These are phyloP conservation scores for Napeogenes sylphis DNA, from an alignment of 2,888 invertebrate species.

Conservation along the genomic window DNA sequence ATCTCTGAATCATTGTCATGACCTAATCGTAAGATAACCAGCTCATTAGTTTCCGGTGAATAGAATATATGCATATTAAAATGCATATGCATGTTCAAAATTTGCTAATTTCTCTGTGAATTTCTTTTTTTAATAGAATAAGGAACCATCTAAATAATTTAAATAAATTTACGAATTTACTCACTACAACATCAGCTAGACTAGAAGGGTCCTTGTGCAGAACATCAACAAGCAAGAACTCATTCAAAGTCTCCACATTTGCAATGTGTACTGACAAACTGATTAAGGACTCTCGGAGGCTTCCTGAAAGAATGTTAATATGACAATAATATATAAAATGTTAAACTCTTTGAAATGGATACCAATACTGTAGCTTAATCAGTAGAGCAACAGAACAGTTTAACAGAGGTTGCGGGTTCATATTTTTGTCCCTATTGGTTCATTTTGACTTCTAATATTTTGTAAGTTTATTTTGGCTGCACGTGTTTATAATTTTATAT, in stretches of 20 bases:
- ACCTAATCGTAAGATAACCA: conserved; percentile 14
- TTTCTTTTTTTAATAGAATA: no score
- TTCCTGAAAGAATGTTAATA: conserved; percentile 45
- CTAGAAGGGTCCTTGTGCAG: conserved; percentile 82
- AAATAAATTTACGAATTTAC: conserved; percentile 21
- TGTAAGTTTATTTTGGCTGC: no score
- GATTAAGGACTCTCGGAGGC: conserved; percentile 79
- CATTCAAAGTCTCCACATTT: conserved; percentile 82
- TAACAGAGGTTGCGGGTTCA: no score
- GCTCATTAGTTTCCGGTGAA: not conserved
- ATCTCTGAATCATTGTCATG: conserved; percentile 24
- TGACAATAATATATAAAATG: not conserved
- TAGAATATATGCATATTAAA: no score
- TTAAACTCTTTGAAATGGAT: no score
- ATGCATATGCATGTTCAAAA: no score
- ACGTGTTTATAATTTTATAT: no score
- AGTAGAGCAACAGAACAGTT: no score
- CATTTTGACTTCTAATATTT: no score
- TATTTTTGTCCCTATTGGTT: no score
- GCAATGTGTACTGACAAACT: conserved; percentile 82
- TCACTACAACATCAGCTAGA: conserved; percentile 67
- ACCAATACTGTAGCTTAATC: no score
- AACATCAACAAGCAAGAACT: conserved; percentile 90
- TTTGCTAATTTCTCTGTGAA: no score
- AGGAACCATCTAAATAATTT: not conserved